Evolutionary conservation across 2,888 invertebrate genomes (phyloP).

Genomic region (Griposia aprilina): DNA sequence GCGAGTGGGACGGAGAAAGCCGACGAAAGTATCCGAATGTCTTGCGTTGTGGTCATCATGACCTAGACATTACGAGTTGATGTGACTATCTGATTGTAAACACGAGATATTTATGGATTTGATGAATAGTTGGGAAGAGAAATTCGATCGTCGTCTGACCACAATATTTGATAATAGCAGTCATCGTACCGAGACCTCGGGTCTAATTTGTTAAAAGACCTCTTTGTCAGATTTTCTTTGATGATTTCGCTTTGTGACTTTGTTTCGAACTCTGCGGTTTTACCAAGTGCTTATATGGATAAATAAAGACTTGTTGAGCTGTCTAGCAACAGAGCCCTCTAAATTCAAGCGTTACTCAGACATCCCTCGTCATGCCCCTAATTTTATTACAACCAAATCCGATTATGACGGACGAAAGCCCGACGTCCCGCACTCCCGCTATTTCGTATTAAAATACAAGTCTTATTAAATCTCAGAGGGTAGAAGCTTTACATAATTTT

Average conservation of each 20-base stretch:
- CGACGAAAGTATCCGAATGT: conserved; percentile 65
- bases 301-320: conserved; percentile 34
- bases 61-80: conserved; percentile 61
- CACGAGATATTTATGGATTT: conserved; percentile 53
- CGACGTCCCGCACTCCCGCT: conserved; percentile 52
- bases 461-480: conserved; percentile 71
- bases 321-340: conserved; percentile 41
- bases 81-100: conserved; percentile 60
- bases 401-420: conserved; percentile 74
- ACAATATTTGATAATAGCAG: conserved; percentile 29
- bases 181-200: not conserved
- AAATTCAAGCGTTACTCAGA: conserved; percentile 48
- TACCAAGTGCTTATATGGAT: conserved; percentile 42
- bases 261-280: conserved; percentile 31
- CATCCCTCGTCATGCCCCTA: conserved; percentile 67
- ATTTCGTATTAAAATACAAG: conserved; percentile 73
- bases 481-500: conserved; percentile 59
- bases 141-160: conserved; percentile 32
- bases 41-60: conserved; percentile 55
- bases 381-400: conserved; percentile 80
- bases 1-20: conserved; percentile 63
- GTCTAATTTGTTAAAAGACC: conserved; percentile 31
- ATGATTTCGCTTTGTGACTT: conserved; percentile 34
- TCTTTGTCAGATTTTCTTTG: conserved; percentile 28
- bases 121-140: conserved; percentile 49